Evolutionary conservation across 2,113 vertebrate genomes (phyloP).

Genomic region (Hypocryptadius cinnamomeus): DNA sequence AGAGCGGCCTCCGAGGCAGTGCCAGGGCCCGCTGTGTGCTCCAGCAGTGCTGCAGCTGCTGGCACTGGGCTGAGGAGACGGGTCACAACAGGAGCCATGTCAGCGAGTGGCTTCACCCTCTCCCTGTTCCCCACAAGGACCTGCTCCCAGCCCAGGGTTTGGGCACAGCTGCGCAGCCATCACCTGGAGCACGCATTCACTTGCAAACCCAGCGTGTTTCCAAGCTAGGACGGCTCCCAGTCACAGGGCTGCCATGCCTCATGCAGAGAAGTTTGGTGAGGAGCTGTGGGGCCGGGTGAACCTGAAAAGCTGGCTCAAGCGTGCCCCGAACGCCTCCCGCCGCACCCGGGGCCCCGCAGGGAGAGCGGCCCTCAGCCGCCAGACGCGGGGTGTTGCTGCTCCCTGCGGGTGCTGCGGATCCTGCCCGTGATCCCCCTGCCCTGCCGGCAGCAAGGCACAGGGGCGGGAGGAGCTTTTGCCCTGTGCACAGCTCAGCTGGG

Average conservation of each 20-base stretch:
- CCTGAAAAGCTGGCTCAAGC: background rate
- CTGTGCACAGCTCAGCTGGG: background rate
- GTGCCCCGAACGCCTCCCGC: background rate
- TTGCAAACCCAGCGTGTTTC: background rate
- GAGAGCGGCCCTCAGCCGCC: accelerated
- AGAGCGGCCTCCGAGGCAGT: background rate
- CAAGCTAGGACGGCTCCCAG: background rate
- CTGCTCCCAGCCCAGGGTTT: background rate
- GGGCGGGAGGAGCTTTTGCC: background rate
- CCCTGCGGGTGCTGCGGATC: accelerated
- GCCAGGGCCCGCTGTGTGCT: background rate
- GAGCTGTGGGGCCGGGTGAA: background rate
- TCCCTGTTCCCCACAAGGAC: background rate
- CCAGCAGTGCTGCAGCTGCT: background rate
- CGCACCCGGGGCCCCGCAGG: accelerated
- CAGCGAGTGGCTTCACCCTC: accelerated
- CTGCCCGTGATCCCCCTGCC: accelerated
- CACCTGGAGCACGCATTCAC: background rate
- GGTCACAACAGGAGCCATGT: accelerated
- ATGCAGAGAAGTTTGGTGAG: background rate
- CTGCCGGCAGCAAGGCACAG: background rate
- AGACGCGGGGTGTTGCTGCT: background rate
- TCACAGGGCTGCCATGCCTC: background rate
- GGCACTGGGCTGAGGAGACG: background rate
- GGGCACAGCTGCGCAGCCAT: background rate